Evolutionary conservation across 1,140 invertebrate species (phyloP), one percentile per base, ranked within the genome.

Genomic region (Drosophila erecta): DNA sequence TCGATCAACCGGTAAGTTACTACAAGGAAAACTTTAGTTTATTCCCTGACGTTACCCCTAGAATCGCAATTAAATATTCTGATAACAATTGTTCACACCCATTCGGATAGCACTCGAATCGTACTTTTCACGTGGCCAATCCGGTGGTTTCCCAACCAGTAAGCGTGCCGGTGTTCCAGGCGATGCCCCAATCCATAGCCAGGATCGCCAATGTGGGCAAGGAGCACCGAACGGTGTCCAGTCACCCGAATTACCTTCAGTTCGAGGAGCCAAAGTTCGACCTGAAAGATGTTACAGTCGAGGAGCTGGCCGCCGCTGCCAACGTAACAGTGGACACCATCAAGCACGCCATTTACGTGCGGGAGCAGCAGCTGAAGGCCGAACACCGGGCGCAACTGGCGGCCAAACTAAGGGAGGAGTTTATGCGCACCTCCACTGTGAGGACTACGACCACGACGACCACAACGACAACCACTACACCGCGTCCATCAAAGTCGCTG

Each of bases 251-350:
- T 41, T 91, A 91, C 57, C 53, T 92, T 71, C 91, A 86, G 62
- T 90, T 91, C 40, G 87, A 92, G 49, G 74, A 90, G 71, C 85
- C 91, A 20, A 90, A 87, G 61, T 84, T 93, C 89, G 38, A 94
- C 92, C 61, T 94, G 81, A 86, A 93, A 90, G 75, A 94, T 86
- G 94, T 94, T 80, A 92, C 93, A 70, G 54, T 95, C 69, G 60
- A 93, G 92, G 81, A 94, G 91, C 89, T 95, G 2, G 94, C 94
- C 0, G 93, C 94, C 44, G 95, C 95, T 0, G 95, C 95, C 12
- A 96, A 96, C 77, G 95, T 96, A 35, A 96, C 95, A 0, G 94
- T 96, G 65, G 95, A 96, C 56, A 95, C 95, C 7, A 93, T 96
- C 1, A 95, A 96, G 76, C 94, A 95, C 15, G 95, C 96, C 1